These are phyloP conservation scores for Maylandia zebra DNA, from an alignment of 2,113 vertebrate species.

Conservation along the genomic window DNA sequence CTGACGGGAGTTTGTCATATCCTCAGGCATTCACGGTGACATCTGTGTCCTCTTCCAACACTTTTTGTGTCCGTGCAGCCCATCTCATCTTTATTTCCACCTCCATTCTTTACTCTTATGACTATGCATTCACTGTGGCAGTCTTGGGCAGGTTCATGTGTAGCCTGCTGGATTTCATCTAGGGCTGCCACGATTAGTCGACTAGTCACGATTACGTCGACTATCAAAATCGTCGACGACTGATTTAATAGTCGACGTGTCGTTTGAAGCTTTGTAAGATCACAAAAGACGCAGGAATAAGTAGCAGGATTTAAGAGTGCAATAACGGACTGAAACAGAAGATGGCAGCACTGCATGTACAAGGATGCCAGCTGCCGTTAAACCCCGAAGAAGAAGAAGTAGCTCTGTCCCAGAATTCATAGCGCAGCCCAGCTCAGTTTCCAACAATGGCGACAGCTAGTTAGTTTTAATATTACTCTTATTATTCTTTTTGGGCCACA, in stretches of 20 bases:
- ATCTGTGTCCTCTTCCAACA: not conserved
- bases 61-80: not conserved
- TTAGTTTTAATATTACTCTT: no score
- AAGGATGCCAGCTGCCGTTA: not conserved
- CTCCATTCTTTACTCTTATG: not conserved
- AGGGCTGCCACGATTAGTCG: not conserved
- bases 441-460: no score
- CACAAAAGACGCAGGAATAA: not conserved
- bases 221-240: not conserved
- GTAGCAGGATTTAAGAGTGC: not conserved
- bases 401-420: not conserved
- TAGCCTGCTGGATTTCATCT: not conserved
- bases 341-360: not conserved
- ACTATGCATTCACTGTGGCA: not conserved
- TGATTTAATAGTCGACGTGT: not conserved
- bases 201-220: not conserved
- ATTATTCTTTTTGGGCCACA: no score
- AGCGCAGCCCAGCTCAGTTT: no score
- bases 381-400: not conserved
- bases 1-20: not conserved
- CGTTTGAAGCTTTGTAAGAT: not conserved
- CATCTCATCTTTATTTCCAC: not conserved
- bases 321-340: not conserved
- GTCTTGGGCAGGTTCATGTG: not conserved
- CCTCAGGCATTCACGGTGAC: not conserved